phyloP scores from a whole-genome alignment of 2,797 vertebrate genomes.

The Spea hammondii region DNA sequence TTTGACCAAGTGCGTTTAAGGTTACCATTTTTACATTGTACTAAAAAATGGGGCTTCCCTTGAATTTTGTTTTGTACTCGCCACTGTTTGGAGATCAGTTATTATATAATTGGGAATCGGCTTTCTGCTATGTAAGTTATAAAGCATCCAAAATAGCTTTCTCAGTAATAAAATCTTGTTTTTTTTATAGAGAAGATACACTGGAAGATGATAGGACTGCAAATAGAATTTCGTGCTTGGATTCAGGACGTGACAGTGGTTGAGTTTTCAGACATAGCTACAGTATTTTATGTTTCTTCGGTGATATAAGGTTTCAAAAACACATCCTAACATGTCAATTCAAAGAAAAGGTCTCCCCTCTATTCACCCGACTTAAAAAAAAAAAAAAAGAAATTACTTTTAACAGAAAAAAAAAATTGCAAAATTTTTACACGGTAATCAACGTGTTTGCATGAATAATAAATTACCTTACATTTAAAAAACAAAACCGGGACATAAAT shows the following conservation, averaged over 20 bases:
- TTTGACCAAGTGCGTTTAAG: too few relatives aligned
- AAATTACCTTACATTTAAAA: neutral
- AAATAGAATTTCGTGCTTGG: constrained; percentile 7
- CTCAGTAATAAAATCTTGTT: constrained; percentile 9
- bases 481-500: neutral
- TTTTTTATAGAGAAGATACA: constrained; percentile 6
- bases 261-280: constrained; percentile 1
- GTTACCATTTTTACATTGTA: too few relatives aligned
- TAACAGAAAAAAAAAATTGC: neutral
- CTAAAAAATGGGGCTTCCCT: too few relatives aligned
- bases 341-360: neutral
- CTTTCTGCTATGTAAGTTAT: constrained; percentile 9
- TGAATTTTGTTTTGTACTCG: too few relatives aligned
- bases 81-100: too few relatives aligned
- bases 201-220: constrained; percentile 8
- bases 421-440: neutral
- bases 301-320: neutral
- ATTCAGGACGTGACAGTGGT: neutral
- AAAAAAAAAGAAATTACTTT: neutral
- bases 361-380: neutral
- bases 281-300: neutral
- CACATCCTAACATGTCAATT: neutral
- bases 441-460: neutral
- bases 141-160: constrained; percentile 22
- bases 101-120: neutral